Percentiles rank a stretch among this genome's conserved stretches.
These are phyloP conservation scores for Pangasius mekongensis DNA, from an alignment of 2,797 vertebrate genomes.

Conservation along the genomic window DNA sequence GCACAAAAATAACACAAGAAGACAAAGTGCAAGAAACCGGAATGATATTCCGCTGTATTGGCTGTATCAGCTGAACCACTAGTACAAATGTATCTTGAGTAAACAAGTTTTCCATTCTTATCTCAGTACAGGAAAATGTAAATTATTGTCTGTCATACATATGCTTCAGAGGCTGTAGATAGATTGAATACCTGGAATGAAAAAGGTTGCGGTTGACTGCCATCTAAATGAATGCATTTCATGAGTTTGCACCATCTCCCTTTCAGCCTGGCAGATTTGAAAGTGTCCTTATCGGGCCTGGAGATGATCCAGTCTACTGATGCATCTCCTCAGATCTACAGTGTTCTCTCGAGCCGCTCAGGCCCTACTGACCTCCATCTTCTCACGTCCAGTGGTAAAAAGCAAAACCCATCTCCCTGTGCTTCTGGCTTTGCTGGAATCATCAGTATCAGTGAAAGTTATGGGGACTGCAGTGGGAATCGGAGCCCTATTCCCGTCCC, in stretches of 20 bases:
- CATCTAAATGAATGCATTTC: background rate
- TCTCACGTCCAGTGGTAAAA: conserved; percentile 62
- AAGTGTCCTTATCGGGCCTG: conserved; percentile 72
- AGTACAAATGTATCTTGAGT: background rate
- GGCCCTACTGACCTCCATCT: conserved; percentile 64
- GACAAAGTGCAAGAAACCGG: background rate
- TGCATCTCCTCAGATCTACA: conserved; percentile 68
- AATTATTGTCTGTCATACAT: background rate
- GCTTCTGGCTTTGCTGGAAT: conserved; percentile 70
- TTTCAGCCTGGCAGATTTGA: conserved; percentile 73
- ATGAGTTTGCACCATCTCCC: background rate
- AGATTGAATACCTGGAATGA: background rate
- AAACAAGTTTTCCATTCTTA: background rate
- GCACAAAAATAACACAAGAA: background rate
- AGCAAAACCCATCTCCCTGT: conserved; percentile 31
- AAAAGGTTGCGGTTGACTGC: background rate
- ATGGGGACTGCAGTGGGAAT: conserved; percentile 56
- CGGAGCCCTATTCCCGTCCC: conserved; percentile 69
- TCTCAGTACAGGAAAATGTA: background rate
- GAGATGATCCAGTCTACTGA: conserved; percentile 64
- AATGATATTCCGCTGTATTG: background rate
- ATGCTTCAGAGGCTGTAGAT: background rate
- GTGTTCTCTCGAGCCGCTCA: conserved; percentile 63
- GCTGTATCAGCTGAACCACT: background rate
- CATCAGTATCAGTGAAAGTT: conserved; percentile 77